Evolutionary conservation across 2,797 vertebrate species (phyloP).

Genomic region (Anableps anableps): DNA sequence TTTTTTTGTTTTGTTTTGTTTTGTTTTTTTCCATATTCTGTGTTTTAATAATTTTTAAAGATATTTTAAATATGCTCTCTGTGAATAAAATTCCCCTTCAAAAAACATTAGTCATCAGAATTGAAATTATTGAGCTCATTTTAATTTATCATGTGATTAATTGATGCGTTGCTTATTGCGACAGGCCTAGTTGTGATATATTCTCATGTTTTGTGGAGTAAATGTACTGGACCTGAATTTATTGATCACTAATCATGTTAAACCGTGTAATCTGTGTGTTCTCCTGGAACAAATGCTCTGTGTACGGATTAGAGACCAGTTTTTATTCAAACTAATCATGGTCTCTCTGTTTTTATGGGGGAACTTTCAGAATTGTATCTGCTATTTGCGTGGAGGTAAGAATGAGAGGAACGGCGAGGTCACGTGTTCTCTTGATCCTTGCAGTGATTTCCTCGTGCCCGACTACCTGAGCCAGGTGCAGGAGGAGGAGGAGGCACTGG

Average conservation of each 20-base stretch:
- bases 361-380: neutral
- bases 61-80: too few relatives aligned
- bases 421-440: constrained; percentile 40
- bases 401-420: constrained; percentile 5
- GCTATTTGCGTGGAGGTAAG: neutral
- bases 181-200: neutral
- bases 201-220: neutral
- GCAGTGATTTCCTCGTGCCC: constrained; percentile 98
- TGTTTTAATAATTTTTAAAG: too few relatives aligned
- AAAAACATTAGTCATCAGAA: too few relatives aligned
- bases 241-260: neutral
- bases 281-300: neutral
- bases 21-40: too few relatives aligned
- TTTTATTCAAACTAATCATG: neutral
- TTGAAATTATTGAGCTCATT: too few relatives aligned
- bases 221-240: neutral
- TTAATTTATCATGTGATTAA: too few relatives aligned
- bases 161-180: too few relatives aligned
- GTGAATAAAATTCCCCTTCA: too few relatives aligned
- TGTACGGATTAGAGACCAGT: neutral
- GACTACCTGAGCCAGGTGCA: constrained; percentile 99
- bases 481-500: constrained; percentile 91
- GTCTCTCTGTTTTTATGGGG: neutral
- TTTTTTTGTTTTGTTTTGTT: too few relatives aligned
- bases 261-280: neutral